Conservation (phyloP, 2,797 vertebrate species). For the Typhlichthys eigenmanni region DNA sequence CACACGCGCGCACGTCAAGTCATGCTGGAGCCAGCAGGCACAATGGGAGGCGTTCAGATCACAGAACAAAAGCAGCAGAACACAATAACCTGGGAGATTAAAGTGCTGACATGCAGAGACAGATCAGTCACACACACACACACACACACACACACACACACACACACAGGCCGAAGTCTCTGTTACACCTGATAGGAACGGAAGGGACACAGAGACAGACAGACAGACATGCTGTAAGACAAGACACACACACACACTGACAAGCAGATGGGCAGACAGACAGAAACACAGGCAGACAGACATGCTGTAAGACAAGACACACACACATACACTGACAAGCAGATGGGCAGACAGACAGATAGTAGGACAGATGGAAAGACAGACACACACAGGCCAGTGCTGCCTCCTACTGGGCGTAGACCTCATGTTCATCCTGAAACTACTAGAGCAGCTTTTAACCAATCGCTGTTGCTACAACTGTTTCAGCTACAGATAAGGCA, state of each 20-base stretch:
- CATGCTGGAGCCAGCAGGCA: slow-evolving; percentile 50
- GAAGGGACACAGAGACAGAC: not conserved
- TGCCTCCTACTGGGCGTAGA: no score
- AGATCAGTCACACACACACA: slow-evolving; percentile 10
- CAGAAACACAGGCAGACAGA: not conserved
- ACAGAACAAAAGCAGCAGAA: slow-evolving; percentile 45
- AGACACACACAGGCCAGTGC: no score
- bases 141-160: not conserved
- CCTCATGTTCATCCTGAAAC: no score
- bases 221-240: not conserved
- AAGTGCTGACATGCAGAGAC: slow-evolving; percentile 59
- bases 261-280: not conserved
- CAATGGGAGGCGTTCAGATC: slow-evolving; percentile 40
- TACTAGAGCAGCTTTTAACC: no score
- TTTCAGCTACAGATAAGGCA: slow-evolving; percentile 44
- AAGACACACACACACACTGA: not conserved
- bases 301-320: not conserved
- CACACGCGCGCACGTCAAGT: slow-evolving; percentile 34
- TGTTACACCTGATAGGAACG: slow-evolving; percentile 36
- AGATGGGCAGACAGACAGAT: no score
- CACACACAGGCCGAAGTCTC: slow-evolving; percentile 26
- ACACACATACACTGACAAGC: not conserved
- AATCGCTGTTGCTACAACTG: no score
- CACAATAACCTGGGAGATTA: slow-evolving; percentile 51
- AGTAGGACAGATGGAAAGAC: no score